Evolutionary conservation across 2,113 vertebrate species (phyloP), one percentile per base, ranked within the genome.

Genomic region (Corydoras maculifer): DNA sequence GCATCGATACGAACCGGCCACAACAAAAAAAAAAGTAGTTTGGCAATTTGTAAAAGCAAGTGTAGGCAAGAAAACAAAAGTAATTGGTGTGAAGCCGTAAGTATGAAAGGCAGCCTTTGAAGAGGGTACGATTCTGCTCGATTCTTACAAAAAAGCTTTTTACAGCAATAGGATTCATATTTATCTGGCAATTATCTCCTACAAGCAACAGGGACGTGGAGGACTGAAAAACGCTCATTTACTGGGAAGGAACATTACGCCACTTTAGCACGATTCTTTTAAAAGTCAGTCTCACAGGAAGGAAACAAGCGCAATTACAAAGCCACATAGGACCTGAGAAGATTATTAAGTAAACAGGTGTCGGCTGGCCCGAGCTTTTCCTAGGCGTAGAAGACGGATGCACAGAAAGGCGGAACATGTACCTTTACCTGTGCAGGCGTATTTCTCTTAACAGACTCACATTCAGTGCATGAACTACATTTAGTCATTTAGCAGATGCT

Each of bases 171-270:
- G 58, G 53, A 58, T 58, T 71, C 30, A 58, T 62, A 70, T 76
- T 75, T 70, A 62, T 76, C 74, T 48, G 9, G 66, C 58, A 79
- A 73, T 79, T 76, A 75, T 70, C 73, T 66, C 51, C 57, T 62
- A 72, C 25, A 57, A 15, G 12, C 35, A 51, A 69, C 18, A 18
- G 62, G 58, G 57, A 35, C 62, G 57, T 54, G 32, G 60, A 59
- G 29, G 35, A 25, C 58, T 3, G 29, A 65, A 69, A 78, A 69
- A 62, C 73, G 68, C 25, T 57, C 54, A 48, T 60, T 68, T 71
- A 25, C 64, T 30, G 54, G 10, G n/a, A 68, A 78, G 69, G 61
- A 75, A 75, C 77, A 75, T 18, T 35, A 15, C 55, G 54, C 65
- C 69, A 64, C 72, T 78, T 64, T 61, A 65, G 68, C 15, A 62